Base-by-base conservation (phyloP, 1,140 invertebrate genomes). In the Drosophila pachea region DNA sequence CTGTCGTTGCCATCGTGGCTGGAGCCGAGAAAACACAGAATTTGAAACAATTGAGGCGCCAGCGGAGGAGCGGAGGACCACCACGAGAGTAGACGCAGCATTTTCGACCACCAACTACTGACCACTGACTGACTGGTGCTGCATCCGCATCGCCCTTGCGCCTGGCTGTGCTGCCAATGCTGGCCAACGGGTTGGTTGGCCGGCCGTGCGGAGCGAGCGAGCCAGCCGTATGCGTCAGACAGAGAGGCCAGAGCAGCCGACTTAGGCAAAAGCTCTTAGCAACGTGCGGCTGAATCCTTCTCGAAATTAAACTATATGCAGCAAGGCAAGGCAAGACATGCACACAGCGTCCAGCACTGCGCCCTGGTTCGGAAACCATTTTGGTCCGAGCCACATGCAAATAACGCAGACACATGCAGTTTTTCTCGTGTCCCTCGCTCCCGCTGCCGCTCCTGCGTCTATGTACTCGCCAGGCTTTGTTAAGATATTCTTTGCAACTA, bases 241-340 rank as follows among this genome's bases (percentile, higher is more conserved):
- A 64, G 66, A 63, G 73, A 72, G 50, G 48, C 22, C 22, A 22
- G 22, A 22, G 22, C 35, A 31, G 43, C 73, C 65, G 69, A 63
- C 69, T 66, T 63, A 73, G 73, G 73, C 65, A 73, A 62, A 69
- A 86, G 76, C 79, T 86, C 81, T 75, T 86, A 84, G 79, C 76
- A 79, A 76, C 75, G 69, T 66, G 73, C 73, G 78, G 81, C 74
- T 64, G 79, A 84, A 86, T 84, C 79, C 81, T 84, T 81, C 83
- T 86, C 81, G 66, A 84, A 86, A 84, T 84, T 84, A 86, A 84
- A 84, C 79, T 84, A 84, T 82, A 78, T 83, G 76, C 76, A 86
- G 73, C 73, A 81, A 71, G 76, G 73, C 73, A 81, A 71, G 76
- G 65, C 74, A 76, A 83, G 78, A 74, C 76, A 82, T 82, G 70